Conservation (phyloP, 2,113 vertebrate genomes). For the Echinops telfairi region DNA sequence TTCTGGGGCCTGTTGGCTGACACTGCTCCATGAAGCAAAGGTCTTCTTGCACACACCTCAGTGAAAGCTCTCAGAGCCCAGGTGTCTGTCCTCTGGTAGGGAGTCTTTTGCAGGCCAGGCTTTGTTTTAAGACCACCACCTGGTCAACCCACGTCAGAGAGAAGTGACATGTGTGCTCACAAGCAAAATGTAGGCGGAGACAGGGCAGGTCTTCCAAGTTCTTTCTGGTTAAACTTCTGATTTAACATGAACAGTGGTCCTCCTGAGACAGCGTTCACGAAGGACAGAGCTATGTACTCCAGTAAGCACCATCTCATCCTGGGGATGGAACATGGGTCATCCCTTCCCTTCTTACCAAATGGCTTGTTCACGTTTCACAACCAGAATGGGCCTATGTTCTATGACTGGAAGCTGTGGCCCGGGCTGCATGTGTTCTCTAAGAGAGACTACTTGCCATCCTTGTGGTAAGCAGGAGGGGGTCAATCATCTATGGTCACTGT, state of each 20-base stretch:
- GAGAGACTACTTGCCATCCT: not conserved
- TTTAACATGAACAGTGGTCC: not conserved
- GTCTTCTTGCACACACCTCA: not conserved
- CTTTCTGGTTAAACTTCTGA: not conserved
- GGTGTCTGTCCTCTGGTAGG: not conserved
- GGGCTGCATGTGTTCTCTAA: not conserved
- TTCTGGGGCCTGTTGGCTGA: not conserved
- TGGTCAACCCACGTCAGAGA: no score
- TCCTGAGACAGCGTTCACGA: not conserved
- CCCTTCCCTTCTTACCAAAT: not conserved
- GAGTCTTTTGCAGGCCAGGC: no score
- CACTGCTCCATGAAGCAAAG: not conserved
- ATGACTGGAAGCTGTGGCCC: not conserved
- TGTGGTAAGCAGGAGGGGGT: not conserved
- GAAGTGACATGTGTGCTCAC: not conserved
- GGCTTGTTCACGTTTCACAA: not conserved
- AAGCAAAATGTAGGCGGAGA: not conserved
- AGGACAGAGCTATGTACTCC: not conserved
- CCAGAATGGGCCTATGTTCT: not conserved
- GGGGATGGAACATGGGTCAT: not conserved
- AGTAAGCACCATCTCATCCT: not conserved
- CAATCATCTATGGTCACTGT: not conserved
- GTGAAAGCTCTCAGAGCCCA: fast-evolving
- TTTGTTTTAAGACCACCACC: no score
- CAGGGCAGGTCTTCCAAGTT: not conserved